These are phyloP conservation scores for Python bivittatus DNA, from an alignment of 2,113 vertebrate species.

Conservation along the genomic window DNA sequence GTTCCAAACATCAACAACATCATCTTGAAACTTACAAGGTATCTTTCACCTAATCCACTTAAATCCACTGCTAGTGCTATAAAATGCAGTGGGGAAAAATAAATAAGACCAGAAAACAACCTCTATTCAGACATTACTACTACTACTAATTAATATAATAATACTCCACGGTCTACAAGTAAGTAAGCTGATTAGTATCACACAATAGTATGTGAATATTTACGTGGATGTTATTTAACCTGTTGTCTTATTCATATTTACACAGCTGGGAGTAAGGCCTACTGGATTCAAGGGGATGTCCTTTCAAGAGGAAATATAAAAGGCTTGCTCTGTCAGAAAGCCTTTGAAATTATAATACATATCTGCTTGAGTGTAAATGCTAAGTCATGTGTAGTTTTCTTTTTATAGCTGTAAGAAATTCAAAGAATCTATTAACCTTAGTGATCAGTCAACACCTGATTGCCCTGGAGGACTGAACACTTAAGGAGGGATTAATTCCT, in stretches of 20 bases:
- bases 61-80: neutral
- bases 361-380: neutral
- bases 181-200: neutral
- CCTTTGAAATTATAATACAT: neutral
- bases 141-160: neutral
- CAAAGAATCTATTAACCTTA: neutral
- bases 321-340: neutral
- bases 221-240: neutral
- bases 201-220: neutral
- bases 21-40: rapidly evolving
- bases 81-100: neutral
- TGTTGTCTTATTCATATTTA: neutral
- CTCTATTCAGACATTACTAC: neutral
- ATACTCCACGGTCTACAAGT: neutral
- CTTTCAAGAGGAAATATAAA: neutral
- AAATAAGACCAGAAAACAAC: neutral
- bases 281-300: neutral
- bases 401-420: neutral
- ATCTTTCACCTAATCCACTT: neutral
- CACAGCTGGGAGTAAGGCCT: neutral
- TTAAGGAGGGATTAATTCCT: neutral
- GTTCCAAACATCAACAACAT: rapidly evolving
- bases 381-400: neutral
- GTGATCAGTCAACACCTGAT: neutral
- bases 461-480: neutral